phyloP scores from a whole-genome alignment of 2,797 vertebrate genomes.

The Manis crassicaudata region DNA sequence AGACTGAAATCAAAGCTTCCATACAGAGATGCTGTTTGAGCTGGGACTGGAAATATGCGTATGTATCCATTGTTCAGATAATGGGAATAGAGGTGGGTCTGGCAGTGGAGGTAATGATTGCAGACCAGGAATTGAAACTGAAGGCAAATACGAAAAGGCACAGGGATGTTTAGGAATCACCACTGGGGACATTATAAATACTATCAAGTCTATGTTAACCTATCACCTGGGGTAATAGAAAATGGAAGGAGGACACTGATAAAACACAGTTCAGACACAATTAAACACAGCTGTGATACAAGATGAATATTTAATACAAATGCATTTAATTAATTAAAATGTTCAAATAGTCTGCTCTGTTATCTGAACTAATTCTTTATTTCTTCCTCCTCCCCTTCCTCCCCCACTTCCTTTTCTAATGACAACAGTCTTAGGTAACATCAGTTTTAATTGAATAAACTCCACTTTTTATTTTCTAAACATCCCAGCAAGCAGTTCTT shows the following conservation, averaged over 20 bases:
- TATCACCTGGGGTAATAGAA: neutral
- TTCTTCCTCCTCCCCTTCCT: too few relatives aligned
- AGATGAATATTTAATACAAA: neutral
- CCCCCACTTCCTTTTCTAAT: neutral
- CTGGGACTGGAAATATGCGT: neutral
- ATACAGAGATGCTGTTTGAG: neutral
- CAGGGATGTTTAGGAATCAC: neutral
- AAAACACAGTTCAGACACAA: neutral
- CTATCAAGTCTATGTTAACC: neutral
- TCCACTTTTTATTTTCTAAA: neutral
- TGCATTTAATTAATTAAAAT: neutral
- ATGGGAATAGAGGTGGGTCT: neutral
- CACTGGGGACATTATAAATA: neutral
- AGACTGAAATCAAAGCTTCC: neutral
- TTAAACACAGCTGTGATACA: neutral
- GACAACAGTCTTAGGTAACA: neutral
- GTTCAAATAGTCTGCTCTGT: neutral
- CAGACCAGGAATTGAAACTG: neutral
- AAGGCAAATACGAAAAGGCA: neutral
- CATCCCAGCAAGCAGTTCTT: neutral
- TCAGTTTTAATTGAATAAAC: neutral
- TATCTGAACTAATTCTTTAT: neutral
- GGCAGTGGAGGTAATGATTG: neutral
- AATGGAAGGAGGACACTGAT: neutral
- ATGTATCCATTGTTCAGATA: neutral